These are phyloP conservation scores for Apomyelois bistriatella DNA, from an alignment of 2,888 invertebrate species.

Conservation along the genomic window DNA sequence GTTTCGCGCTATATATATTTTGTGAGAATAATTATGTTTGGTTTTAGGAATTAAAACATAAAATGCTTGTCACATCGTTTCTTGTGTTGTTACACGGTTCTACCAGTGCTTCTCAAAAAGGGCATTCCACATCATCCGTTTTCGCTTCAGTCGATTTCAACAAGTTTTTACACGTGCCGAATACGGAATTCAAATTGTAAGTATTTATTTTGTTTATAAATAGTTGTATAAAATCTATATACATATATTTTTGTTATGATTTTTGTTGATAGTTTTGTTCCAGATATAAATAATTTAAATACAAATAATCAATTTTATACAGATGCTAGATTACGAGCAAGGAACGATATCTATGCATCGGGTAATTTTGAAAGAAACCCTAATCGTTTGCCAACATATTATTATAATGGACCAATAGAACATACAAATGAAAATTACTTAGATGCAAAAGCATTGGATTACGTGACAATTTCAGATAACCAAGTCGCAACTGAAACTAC, in stretches of 20 bases:
- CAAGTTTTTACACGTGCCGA: background rate
- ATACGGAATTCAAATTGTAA: background rate
- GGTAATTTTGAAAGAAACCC: background rate
- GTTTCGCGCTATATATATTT: too few species aligned
- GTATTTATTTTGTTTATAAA: too few species aligned
- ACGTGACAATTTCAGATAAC: background rate
- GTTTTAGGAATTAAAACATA: background rate
- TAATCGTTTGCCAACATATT: background rate
- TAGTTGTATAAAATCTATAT: too few species aligned
- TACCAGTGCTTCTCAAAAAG: background rate
- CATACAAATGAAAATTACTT: background rate
- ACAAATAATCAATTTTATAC: background rate
- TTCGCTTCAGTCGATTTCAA: background rate
- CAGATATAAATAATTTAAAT: background rate
- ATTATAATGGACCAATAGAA: background rate
- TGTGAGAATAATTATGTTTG: too few species aligned
- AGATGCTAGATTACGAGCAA: background rate
- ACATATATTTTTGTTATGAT: too few species aligned
- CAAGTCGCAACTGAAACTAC: background rate
- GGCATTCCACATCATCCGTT: background rate
- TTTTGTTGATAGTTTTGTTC: constrained; percentile 2
- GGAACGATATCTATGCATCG: background rate
- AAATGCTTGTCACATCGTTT: background rate
- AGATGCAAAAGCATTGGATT: background rate
- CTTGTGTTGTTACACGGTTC: background rate